These are phyloP conservation scores for Nematolebias whitei DNA, from an alignment of 2,113 vertebrate species.

Conservation along the genomic window DNA sequence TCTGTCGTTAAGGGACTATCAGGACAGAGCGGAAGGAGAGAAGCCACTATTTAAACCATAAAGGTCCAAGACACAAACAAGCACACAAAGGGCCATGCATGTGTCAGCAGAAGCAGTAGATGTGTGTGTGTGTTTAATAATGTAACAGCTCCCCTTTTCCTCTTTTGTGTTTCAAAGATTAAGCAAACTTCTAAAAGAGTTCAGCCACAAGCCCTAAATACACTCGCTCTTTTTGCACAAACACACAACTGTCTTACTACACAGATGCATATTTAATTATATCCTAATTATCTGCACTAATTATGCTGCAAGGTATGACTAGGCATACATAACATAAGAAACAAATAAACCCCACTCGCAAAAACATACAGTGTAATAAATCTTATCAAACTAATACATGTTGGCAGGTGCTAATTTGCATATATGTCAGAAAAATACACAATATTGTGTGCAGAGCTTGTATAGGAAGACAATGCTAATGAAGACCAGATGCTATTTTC, in stretches of 20 bases:
- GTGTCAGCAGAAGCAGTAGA: slow-evolving; percentile 49
- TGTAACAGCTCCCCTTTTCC: slow-evolving; percentile 48
- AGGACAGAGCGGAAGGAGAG: not conserved
- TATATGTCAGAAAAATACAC: not conserved
- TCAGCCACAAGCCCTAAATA: slow-evolving; percentile 30
- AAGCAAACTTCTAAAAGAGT: slow-evolving; percentile 43
- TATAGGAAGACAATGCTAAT: too few relatives aligned
- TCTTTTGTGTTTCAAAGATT: slow-evolving; percentile 65
- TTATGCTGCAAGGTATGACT: not conserved
- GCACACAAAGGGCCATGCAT: slow-evolving; percentile 42
- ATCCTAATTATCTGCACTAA: slow-evolving; percentile 14
- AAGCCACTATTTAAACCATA: slow-evolving; percentile 11
- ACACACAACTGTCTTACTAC: slow-evolving; percentile 11
- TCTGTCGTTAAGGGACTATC: slow-evolving; percentile 7
- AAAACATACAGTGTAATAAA: not conserved
- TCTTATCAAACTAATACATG: not conserved
- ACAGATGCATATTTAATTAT: slow-evolving; percentile 28
- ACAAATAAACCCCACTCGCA: not conserved
- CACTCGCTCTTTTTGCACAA: slow-evolving; percentile 11
- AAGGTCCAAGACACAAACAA: slow-evolving; percentile 47
- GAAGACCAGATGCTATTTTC: not conserved
- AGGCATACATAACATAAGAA: not conserved
- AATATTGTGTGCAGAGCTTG: not conserved
- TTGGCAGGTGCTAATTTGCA: slow-evolving; percentile 8
- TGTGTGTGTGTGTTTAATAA: slow-evolving; percentile 62